Evolutionary conservation across 23 tunicate species (phyloP).

Genomic region (Corella eumyota): DNA sequence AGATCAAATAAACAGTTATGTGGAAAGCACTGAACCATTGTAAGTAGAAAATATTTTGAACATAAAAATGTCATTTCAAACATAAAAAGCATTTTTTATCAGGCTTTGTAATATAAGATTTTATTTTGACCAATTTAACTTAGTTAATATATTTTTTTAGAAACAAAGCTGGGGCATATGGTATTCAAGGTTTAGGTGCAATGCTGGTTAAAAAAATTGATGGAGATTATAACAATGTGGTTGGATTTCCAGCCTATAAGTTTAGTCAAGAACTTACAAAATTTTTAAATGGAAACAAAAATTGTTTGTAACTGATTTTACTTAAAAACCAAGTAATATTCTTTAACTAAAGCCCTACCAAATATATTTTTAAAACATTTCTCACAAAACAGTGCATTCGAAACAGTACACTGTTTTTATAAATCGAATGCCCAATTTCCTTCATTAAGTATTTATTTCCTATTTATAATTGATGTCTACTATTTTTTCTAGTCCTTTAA

Average conservation of each 20-base stretch:
- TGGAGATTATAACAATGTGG: slow-evolving; percentile 90
- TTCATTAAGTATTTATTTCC: too few relatives aligned
- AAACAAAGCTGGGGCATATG: slow-evolving; percentile 98
- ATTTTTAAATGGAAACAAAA: slow-evolving; percentile 15
- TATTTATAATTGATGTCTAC: too few relatives aligned
- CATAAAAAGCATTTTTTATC: not conserved
- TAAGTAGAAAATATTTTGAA: slow-evolving; percentile 14
- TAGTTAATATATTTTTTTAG: too few relatives aligned
- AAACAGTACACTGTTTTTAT: too few relatives aligned
- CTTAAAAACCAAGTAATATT: not conserved
- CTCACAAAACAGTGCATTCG: too few relatives aligned
- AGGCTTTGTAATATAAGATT: too few relatives aligned
- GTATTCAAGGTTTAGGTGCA: slow-evolving; percentile 92
- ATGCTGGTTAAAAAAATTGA: slow-evolving; percentile 53
- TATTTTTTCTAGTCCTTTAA: too few relatives aligned
- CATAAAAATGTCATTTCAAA: not conserved
- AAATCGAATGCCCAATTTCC: too few relatives aligned
- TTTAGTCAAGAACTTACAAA: slow-evolving; percentile 34
- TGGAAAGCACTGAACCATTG: slow-evolving; percentile 77
- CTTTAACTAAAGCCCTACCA: not conserved
- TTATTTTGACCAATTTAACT: too few relatives aligned
- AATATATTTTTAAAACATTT: too few relatives aligned
- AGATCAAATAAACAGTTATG: slow-evolving; percentile 49
- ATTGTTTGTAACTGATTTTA: not conserved
- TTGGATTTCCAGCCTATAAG: slow-evolving; percentile 65